Base-by-base conservation (phyloP, 2,797 vertebrate genomes). In the Octomys mimax region DNA sequence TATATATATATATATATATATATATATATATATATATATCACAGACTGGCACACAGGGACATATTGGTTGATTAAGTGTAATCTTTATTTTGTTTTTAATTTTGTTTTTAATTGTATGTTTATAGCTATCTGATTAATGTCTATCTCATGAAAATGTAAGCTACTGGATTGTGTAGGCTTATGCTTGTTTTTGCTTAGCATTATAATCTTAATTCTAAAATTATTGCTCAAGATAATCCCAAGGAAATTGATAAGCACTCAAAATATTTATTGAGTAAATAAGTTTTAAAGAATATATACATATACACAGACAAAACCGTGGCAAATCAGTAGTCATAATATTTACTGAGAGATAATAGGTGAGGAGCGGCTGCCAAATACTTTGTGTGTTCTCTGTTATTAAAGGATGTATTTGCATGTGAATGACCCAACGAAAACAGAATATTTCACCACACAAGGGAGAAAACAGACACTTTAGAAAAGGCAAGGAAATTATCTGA, bases 41-140 rank as follows among this genome's bases (percentile, higher is more conserved):
- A 89, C 19, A 90, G 31, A 31, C 19, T 73, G 12, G 42, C n/a
- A 80, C 2, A 39, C 2, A 85, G 36, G 4, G 10, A 84, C 81
- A 26, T 14, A 73, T 3, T 10, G 14, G 18, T 31, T 83, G 9
- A 80, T 90, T 79, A 82, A 49, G 2, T 57, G 87, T 22, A 93
- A 75, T 31, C 0, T 18, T 0, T 95, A 0, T 19, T 28, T 77
- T 59, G 54, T 54, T 66, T 2, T 36, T 14, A 85, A 52, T 2
- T 62, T 6, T 87, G 57, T 71, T 88, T 95, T 87, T 46, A 92
- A 93, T 59, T 24, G 6, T 86, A 4, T 62, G 28, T 57, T 92
- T 92, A 12, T 82, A 31, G 82, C 85, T 75, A 82, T 36, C 81
- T 81, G 4, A 88, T 77, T 68, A 83, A 81, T 89, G 24, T 82